Percentiles rank a stretch among this genome's conserved stretches.
Conservation (phyloP, 2,113 vertebrate genomes). For the Astur gentilis region DNA sequence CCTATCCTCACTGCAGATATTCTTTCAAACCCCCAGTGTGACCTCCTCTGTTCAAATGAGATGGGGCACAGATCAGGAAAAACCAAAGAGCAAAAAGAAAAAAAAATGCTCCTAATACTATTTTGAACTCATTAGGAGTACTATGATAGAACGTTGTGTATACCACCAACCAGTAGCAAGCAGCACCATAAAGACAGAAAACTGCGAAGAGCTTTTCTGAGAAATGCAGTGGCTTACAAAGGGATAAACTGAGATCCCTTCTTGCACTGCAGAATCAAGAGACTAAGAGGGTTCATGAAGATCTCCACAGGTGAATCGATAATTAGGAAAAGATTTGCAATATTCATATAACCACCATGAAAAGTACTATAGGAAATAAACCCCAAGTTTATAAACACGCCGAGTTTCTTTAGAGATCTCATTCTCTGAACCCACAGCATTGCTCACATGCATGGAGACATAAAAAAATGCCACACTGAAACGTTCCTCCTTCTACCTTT, state of each 20-base stretch:
- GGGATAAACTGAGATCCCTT: background rate
- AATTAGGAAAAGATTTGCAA: background rate
- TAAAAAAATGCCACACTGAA: background rate
- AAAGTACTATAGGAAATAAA: background rate
- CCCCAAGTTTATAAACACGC: background rate
- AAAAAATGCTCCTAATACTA: background rate
- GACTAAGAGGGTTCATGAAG: fast-evolving
- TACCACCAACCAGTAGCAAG: background rate
- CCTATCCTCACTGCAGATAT: background rate
- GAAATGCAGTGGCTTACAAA: background rate
- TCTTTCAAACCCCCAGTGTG: background rate
- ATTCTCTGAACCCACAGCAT: background rate
- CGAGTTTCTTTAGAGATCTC: background rate
- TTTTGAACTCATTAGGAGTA: background rate
- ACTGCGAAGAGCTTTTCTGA: background rate
- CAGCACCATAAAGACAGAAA: background rate
- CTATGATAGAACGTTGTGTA: background rate
- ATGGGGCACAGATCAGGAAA: background rate
- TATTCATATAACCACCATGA: background rate
- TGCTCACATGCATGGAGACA: background rate
- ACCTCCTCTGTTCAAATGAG: background rate
- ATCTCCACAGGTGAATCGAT: background rate
- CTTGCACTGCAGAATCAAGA: background rate
- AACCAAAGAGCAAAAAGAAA: background rate
- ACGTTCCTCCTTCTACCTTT: background rate